These are phyloP conservation scores for Eubucco bourcierii DNA, from an alignment of 2,113 vertebrate genomes.

Conservation along the genomic window DNA sequence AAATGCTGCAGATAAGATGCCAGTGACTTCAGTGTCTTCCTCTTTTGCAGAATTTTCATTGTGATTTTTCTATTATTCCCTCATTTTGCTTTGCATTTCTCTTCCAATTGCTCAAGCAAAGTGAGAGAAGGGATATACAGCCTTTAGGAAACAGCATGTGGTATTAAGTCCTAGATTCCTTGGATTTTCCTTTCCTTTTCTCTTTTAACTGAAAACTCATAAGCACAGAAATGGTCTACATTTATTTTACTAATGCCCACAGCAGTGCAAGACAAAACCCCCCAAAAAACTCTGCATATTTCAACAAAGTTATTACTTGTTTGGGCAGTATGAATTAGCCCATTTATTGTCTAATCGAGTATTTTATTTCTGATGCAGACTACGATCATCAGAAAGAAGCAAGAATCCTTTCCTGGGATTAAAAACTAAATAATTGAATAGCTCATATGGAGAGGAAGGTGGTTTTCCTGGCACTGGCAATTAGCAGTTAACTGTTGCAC, in stretches of 20 bases:
- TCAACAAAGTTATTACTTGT: neutral
- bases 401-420: neutral
- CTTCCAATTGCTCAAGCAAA: neutral
- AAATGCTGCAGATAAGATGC: neutral
- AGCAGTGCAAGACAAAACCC: neutral
- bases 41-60: neutral
- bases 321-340: neutral
- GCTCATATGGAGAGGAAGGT: neutral
- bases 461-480: neutral
- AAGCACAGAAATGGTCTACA: neutral
- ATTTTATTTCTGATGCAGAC: neutral
- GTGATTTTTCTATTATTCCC: neutral
- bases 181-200: neutral
- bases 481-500: neutral
- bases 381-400: neutral
- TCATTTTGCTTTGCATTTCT: neutral
- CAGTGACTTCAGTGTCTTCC: neutral
- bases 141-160: neutral
- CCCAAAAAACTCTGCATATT: neutral
- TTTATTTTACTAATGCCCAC: neutral
- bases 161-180: neutral
- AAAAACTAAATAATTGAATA: neutral
- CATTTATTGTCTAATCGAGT: neutral
- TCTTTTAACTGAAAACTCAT: neutral
- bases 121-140: neutral